Base-by-base conservation (phyloP, 2,113 vertebrate species). In the Ammospiza caudacuta region DNA sequence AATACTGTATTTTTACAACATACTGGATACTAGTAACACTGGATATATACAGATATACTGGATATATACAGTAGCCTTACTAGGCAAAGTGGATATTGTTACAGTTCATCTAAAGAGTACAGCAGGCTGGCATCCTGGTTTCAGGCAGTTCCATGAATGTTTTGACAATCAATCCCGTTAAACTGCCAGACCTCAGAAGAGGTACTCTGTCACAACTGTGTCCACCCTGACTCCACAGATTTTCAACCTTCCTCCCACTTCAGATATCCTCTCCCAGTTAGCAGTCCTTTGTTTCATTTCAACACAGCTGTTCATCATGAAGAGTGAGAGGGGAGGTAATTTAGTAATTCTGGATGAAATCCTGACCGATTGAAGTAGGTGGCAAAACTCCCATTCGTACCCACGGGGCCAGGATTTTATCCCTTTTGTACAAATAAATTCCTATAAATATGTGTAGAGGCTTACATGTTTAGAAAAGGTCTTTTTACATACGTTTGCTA, bases 261-360 rank as follows among this genome's bases (percentile, higher is more conserved):
- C 66, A 68, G 68, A 84, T 77, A 89, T 75, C 89, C 83, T 93
- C 64, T 93, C 73, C 44, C 57, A 55, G 72, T 93, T 93, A 96
- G 75, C 86, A 89, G 83, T 68, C 86, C 69, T 97, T 96, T 92
- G 83, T 96, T 95, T 88, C 88, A 39, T 89, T 94, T 94, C 93
- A 92, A 93, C 94, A 90, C 95, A 96, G 96, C 95, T 96, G 90
- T 78, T 97, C 90, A 92, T 94, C 80, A 84, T 64, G 92, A 90
- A 64, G 64, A 81, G 52, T 70, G 75, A 96, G 92, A 92, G 86
- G 64, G 93, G 93, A 97, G 85, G 88, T 93, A 96, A 95, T 96
- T 95, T 96, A 95, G 94, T 94, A 86, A 94, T 92, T 96, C 73
- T 96, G 88, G 93, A 92, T 94, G 64, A 92, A 96, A 93, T 96